Percentiles rank a stretch among this genome's conserved stretches.
phyloP scores from a whole-genome alignment of 2,113 vertebrate genomes.

The Rhinoderma darwinii region DNA sequence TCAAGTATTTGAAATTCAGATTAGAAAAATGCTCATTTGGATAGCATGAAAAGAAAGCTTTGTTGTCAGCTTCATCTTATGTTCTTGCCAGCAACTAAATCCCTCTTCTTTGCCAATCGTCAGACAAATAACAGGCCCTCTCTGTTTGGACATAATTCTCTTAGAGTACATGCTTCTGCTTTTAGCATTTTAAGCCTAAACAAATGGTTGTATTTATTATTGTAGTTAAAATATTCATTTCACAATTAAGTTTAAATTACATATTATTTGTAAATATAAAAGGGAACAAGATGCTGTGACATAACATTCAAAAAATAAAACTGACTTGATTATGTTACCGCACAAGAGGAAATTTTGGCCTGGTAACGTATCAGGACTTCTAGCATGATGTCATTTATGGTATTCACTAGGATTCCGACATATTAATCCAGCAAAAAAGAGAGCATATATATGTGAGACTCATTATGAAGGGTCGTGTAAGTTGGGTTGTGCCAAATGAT shows the following conservation, averaged over 20 bases:
- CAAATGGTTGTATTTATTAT: constrained; percentile 30
- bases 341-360: neutral
- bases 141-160: constrained; percentile 65
- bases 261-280: constrained; percentile 25
- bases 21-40: constrained; percentile 88
- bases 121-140: constrained; percentile 74
- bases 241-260: constrained; percentile 7
- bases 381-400: neutral
- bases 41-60: constrained; percentile 82
- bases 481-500: too few species aligned
- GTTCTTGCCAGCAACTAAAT: constrained; percentile 79
- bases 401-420: neutral
- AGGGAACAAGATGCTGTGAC: neutral
- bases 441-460: too few species aligned
- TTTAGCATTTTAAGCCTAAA: constrained; percentile 68
- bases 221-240: constrained; percentile 36
- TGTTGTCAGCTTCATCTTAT: constrained; percentile 82
- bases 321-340: neutral
- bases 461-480: too few species aligned
- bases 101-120: constrained; percentile 73
- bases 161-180: constrained; percentile 69
- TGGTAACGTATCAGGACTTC: neutral
- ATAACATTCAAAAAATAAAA: neutral
- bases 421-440: too few species aligned
- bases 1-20: constrained; percentile 89